Percentiles rank a stretch among this genome's conserved stretches.
Evolutionary conservation across 2,113 vertebrate genomes (phyloP).

Genomic region (Neotoma lepida): DNA sequence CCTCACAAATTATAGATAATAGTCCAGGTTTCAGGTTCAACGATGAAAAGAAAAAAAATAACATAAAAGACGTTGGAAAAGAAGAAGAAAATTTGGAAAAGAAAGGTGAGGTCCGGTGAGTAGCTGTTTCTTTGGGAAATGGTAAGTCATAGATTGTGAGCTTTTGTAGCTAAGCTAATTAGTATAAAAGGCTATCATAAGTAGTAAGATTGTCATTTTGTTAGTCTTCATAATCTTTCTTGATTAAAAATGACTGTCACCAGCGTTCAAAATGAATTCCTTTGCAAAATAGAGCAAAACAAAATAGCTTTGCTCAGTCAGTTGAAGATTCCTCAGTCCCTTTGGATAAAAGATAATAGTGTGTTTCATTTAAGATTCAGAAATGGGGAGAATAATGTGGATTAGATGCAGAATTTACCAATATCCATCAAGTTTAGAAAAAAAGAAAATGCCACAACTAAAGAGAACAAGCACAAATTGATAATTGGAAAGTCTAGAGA

Average conservation of each 20-base stretch:
- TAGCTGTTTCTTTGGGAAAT: not conserved
- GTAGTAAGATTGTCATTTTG: not conserved
- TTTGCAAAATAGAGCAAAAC: slow-evolving; percentile 21
- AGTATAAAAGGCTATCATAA: slow-evolving; percentile 38
- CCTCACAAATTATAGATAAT: not conserved
- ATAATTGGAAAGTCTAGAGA: not conserved
- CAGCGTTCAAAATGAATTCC: not conserved
- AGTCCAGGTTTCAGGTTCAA: not conserved
- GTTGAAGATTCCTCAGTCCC: not conserved
- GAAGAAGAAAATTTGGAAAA: not conserved
- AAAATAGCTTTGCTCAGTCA: slow-evolving; percentile 10
- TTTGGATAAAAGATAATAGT: not conserved
- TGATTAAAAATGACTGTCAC: slow-evolving; percentile 47
- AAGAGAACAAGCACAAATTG: not conserved
- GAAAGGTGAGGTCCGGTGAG: not conserved
- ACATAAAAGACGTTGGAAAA: not conserved
- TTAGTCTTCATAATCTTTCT: slow-evolving; percentile 20
- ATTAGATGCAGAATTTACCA: not conserved
- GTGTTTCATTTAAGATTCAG: not conserved
- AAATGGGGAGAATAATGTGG: not conserved
- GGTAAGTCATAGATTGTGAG: not conserved
- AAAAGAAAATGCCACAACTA: slow-evolving; percentile 7
- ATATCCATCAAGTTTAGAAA: not conserved
- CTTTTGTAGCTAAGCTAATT: slow-evolving; percentile 31
- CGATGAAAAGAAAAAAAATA: not conserved